phyloP scores from a whole-genome alignment of 2,888 invertebrate species.

The Pharmacophagus antenor region DNA sequence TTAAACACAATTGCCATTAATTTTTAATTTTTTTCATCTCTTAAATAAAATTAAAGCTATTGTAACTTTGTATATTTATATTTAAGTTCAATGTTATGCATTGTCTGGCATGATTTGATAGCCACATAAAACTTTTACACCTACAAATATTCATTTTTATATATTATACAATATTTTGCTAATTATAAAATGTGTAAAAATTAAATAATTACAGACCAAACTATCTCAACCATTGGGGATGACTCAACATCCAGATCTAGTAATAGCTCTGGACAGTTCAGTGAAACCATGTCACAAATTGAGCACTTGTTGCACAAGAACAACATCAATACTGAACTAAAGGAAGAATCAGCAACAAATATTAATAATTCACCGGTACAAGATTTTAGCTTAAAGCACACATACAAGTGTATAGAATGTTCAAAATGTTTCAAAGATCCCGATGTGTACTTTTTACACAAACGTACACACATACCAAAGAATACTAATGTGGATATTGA shows the following conservation, averaged over 20 bases:
- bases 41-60: too few species aligned
- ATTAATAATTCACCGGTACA: conserved; percentile 2
- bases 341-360: conserved; percentile 14
- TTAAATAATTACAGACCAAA: conserved; percentile 32
- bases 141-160: too few species aligned
- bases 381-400: conserved; percentile 28
- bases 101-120: too few species aligned
- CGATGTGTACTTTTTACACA: conserved; percentile 64
- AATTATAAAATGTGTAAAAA: neutral
- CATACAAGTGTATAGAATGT: conserved; percentile 62
- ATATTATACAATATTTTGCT: too few species aligned
- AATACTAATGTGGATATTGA: conserved; percentile 17
- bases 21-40: too few species aligned
- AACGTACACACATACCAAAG: conserved; percentile 47
- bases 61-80: too few species aligned
- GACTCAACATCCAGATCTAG: conserved; percentile 25
- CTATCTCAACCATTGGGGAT: conserved; percentile 22
- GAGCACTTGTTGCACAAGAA: conserved; percentile 25
- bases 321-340: conserved; percentile 16
- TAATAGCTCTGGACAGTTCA: conserved; percentile 25
- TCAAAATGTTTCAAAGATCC: conserved; percentile 74
- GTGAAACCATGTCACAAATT: conserved; percentile 27
- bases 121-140: too few species aligned
- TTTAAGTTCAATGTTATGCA: too few species aligned
- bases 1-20: too few species aligned